Percentiles rank a stretch among this genome's conserved stretches.
phyloP scores from a whole-genome alignment of 2,888 invertebrate genomes.

The Eretmocerus hayati region DNA sequence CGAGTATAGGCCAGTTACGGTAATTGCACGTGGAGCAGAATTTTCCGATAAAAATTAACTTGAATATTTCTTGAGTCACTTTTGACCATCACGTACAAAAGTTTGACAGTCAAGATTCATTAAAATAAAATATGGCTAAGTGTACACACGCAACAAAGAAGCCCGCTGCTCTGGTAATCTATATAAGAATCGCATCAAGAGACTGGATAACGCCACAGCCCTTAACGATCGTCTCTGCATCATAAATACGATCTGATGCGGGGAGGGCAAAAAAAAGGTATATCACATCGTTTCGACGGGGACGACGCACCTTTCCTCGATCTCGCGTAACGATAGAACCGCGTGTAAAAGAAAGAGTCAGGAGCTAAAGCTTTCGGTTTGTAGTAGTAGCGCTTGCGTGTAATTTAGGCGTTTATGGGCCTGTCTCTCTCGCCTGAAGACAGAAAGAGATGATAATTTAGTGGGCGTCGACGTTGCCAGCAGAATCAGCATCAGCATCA shows the following conservation, averaged over 20 bases:
- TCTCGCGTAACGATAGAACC: slow-evolving; percentile 22
- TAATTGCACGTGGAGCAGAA: too few species aligned
- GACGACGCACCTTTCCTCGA: slow-evolving; percentile 17
- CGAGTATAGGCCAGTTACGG: too few species aligned
- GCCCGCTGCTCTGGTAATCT: slow-evolving; percentile 2
- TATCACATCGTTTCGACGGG: not conserved
- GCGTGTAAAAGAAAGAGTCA: not conserved
- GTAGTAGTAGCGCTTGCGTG: slow-evolving; percentile 38
- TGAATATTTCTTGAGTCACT: too few species aligned
- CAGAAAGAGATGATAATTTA: slow-evolving; percentile 47
- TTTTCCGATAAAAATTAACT: too few species aligned
- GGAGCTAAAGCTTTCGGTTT: too few species aligned
- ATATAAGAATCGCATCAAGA: slow-evolving; percentile 6
- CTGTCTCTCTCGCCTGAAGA: slow-evolving; percentile 23
- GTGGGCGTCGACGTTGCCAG: slow-evolving; percentile 40
- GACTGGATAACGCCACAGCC: not conserved
- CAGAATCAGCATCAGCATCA: too few species aligned
- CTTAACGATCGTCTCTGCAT: slow-evolving; percentile 1
- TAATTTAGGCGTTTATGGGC: slow-evolving; percentile 45
- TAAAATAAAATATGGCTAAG: too few species aligned
- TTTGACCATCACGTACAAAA: too few species aligned
- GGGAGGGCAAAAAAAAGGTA: not conserved
- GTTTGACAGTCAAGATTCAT: too few species aligned
- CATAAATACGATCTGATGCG: not conserved
- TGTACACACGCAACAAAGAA: too few species aligned